Evolutionary conservation across 2,113 vertebrate genomes (phyloP), one percentile per base, ranked within the genome.

Genomic region (Pogona vitticeps): DNA sequence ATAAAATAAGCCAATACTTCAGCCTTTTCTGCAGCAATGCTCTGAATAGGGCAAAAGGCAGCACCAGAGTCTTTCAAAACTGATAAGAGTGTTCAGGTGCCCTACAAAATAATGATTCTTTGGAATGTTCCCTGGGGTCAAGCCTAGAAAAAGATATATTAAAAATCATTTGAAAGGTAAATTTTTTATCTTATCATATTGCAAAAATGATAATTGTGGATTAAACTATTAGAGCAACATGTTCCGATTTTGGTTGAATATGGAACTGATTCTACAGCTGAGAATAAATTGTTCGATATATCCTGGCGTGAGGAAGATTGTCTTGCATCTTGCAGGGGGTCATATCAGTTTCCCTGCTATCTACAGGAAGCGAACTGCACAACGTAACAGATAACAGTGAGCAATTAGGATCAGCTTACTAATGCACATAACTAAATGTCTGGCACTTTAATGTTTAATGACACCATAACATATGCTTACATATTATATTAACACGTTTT

Each of bases 261-360:
- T 3, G 72, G 87, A 38, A 84, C 81, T 95, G 92, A 92, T 91
- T 83, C 92, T 95, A 92, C 94, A 93, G 90, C 13, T 36, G 80
- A 92, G 83, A 93, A 85, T 86, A 91, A 92, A 95, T 92, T 95
- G 79, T 94, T 95, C 90, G 93, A 85, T 86, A 92, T 92, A 92
- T 94, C 89, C 87, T 92, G 40, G 75, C 90, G 86, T 80, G 88
- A 95, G 91, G 90, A 88, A 94, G 94, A 93, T 92, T 90, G 85
- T 81, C 86, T 92, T 89, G 40, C 72, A 83, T 93, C 84, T 95
- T 93, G 85, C 89, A 90, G 78, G 26, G n/a, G 85, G 40, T 93
- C 89, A 77, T 91, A 92, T 89, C 17, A 58, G 28, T 92, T 93
- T 93, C 91, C 52, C 58, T 70, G 61, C 33, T 88, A 83, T 91